Percentiles rank a stretch among this genome's conserved stretches.
Conservation (phyloP, 1,140 invertebrate genomes). For the Arctopsyche grandis region DNA sequence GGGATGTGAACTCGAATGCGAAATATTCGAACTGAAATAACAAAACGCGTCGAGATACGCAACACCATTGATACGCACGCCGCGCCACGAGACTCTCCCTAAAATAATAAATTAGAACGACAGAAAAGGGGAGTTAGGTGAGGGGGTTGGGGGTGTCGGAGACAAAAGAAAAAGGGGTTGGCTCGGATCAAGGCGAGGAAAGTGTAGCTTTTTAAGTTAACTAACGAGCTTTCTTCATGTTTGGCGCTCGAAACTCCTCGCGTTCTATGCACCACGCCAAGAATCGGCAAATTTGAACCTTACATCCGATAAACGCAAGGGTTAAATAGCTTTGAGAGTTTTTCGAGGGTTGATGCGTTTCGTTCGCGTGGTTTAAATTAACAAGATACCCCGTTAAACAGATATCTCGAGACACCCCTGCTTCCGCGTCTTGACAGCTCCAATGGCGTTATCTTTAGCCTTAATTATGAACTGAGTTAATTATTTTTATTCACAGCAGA, state of each 20-base stretch:
- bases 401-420: conserved; percentile 48
- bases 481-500: conserved; percentile 50
- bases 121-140: conserved; percentile 26
- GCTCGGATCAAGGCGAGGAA: conserved; percentile 51
- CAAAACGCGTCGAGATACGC: conserved; percentile 47
- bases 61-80: conserved; percentile 43
- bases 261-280: background rate
- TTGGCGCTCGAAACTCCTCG: background rate
- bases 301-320: background rate
- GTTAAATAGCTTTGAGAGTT: background rate
- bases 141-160: conserved; percentile 38
- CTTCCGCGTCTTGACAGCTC: conserved; percentile 43
- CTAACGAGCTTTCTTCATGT: conserved; percentile 54
- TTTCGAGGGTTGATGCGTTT: background rate
- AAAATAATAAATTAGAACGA: conserved; percentile 52
- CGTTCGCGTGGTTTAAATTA: conserved; percentile 32
- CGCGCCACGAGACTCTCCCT: conserved; percentile 34
- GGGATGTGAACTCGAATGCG: conserved; percentile 31
- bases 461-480: conserved; percentile 55
- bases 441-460: conserved; percentile 51
- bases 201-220: conserved; percentile 54
- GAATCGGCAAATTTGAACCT: background rate
- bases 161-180: conserved; percentile 55
- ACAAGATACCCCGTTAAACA: conserved; percentile 51
- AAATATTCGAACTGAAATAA: conserved; percentile 51